Evolutionary conservation across 2,888 invertebrate genomes (phyloP), one percentile per base, ranked within the genome.

Genomic region (Drosophila formosana): DNA sequence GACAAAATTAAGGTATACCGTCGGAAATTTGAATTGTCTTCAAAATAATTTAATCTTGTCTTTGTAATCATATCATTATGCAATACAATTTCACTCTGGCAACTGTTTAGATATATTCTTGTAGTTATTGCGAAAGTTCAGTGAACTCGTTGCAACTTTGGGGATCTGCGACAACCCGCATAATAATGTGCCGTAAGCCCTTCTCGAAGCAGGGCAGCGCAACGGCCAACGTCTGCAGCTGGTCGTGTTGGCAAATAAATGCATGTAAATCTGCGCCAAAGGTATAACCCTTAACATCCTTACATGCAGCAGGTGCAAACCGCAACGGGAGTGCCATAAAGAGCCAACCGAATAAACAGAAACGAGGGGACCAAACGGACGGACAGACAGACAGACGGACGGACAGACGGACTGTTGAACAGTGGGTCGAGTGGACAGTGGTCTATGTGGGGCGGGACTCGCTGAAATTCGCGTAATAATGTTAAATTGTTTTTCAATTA

Each of bases 401-500:
- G 28, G 25, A 28, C 37, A 3, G 37, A 25, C 25, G 5, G n/a
- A 13, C 43, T 39, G 45, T 34, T 43, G 30, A 1, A 13, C 13
- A 39, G 39, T 39, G 39, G 39, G 39, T 39, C 39, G 39, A 39
- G 39, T 39, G 39, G 39, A 39, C 30, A 9, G 56, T 30, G 55
- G 45, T 5, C 26, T 26, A 26, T 13, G 55, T 3, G 34, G 11
- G 37, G 37, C n/a, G n/a, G 5, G n/a, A n/a, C 11, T 2, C 13
- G 43, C 45, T 8, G 25, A 28, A 34, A 13, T 60, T 55, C 58
- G 52, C 68, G 67, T 69, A 80, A 80, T 80, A 82, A 75, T 82
- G 80, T 84, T 80, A 78, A 90, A 90, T 90, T 89, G 82, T 82
- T 90, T 90, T 90, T 80, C 88, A 88, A 88, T 90, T 88, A 90